Evolutionary conservation across 1,140 invertebrate species (phyloP), one percentile per base, ranked within the genome.

Genomic region (Proctacanthus coquilletti): DNA sequence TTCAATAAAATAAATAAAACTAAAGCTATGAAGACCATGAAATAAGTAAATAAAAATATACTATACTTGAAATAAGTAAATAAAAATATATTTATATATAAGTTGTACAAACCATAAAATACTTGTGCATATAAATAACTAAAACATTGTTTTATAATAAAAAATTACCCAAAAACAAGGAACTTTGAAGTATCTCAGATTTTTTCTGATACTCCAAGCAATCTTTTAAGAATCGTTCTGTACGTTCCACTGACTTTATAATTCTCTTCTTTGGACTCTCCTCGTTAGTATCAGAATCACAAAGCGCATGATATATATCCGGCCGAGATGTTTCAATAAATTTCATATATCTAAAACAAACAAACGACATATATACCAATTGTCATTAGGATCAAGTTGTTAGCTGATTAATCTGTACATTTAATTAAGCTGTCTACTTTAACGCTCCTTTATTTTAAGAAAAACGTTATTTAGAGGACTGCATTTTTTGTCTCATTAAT

Each of bases 211-310:
- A 59, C 37, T 68, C 50, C 15, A 77, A 61, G 60, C 79, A 81
- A 34, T 64, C 53, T 34, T 75, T 59, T 43, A 77, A 63, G 42
- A 79, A 67, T 33, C 47, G 49, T 34, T 57, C 56, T 21, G 71
- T 76, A 41, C 71, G 68, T 14, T 72, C 63, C 1, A 80, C 62
- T 13, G 79, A 62, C 53, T 88, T 85, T 1, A 47, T 48, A 14
- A 76, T 49, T 42, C 84, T 64, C 56, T 87, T 88, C 25, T 68
- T 68, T 0, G 70, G 60, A 45, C 75, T 77, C 14, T 67, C 56
- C 4, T 61, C 47, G 50, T 80, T 71, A 18, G 79, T 87, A 47
- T 85, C 80, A n/a, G 79, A 73, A 69, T 91, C 84, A 54, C 74
- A 75, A 39, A 91, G 61, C 14, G 75, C 72, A 50, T 82, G 70